Percentiles rank a stretch among this genome's conserved stretches.
phyloP scores from a whole-genome alignment of 2,888 invertebrate species.

The Drosophila limbata region DNA sequence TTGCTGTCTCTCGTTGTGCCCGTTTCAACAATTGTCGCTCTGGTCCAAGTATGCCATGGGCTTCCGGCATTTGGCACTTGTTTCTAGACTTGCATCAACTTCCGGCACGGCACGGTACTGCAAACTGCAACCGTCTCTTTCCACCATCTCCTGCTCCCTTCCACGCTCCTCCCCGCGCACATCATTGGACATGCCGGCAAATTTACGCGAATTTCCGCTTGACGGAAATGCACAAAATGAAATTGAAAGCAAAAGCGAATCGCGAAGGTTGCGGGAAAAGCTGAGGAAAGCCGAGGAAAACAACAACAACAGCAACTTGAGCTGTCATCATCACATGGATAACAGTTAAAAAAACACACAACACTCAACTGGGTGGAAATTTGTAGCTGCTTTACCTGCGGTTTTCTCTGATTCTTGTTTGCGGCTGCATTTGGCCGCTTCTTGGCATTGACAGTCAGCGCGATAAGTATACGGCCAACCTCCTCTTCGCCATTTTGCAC shows the following conservation, averaged over 20 bases:
- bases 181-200: constrained; percentile 72
- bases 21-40: constrained; percentile 34
- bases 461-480: constrained; percentile 39
- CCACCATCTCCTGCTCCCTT: no score
- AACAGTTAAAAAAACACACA: constrained; percentile 42
- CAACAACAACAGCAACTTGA: constrained; percentile 52
- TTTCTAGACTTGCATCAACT: constrained; percentile 79
- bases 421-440: constrained; percentile 30
- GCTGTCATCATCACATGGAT: constrained; percentile 62
- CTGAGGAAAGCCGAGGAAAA: constrained; percentile 2
- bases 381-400: not conserved
- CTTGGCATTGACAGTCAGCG: constrained; percentile 51
- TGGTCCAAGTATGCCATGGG: constrained; percentile 57
- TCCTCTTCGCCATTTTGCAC: constrained; percentile 48
- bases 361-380: not conserved
- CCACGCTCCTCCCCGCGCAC: not conserved
- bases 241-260: constrained; percentile 59
- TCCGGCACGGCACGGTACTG: constrained; percentile 50
- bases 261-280: constrained; percentile 9
- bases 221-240: constrained; percentile 80
- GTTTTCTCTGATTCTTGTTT: constrained; percentile 1
- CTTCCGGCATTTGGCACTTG: constrained; percentile 80
- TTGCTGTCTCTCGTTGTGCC: constrained; percentile 10
- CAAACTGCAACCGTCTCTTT: constrained; percentile 18
- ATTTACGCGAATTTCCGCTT: constrained; percentile 78